Conservation (phyloP, 2,113 vertebrate species). For the Strigops habroptila region DNA sequence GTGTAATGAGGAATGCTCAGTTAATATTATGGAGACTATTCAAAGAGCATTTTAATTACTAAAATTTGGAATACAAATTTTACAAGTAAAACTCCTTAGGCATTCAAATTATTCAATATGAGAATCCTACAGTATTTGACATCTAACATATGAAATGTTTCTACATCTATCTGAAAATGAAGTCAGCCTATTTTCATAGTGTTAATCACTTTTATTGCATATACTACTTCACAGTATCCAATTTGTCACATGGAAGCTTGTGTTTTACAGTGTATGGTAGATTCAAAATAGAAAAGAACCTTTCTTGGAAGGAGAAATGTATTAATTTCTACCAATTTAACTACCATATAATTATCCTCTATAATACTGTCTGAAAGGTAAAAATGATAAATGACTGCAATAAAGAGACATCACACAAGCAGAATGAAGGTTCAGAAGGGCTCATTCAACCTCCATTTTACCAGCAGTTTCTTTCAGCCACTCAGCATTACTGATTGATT, state of each 20-base stretch:
- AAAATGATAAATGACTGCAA: slow-evolving; percentile 38
- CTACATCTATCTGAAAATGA: slow-evolving; percentile 6
- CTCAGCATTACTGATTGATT: not conserved
- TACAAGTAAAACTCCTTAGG: not conserved
- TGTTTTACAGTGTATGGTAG: not conserved
- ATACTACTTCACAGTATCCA: not conserved
- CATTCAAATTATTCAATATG: slow-evolving; percentile 2
- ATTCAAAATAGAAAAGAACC: slow-evolving; percentile 8
- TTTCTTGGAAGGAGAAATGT: slow-evolving; percentile 25
- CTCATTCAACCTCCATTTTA: not conserved
- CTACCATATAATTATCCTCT: slow-evolving; percentile 41
- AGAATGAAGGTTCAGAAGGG: slow-evolving; percentile 10
- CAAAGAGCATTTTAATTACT: slow-evolving; percentile 22
- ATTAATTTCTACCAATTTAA: slow-evolving; percentile 43
- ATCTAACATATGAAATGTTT: slow-evolving; percentile 17
- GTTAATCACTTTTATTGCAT: slow-evolving; percentile 40
- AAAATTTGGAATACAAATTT: slow-evolving; percentile 20
- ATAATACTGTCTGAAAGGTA: slow-evolving; percentile 36
- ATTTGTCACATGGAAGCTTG: slow-evolving; percentile 6
- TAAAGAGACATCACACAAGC: not conserved
- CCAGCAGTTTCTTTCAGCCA: not conserved
- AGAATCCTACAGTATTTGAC: not conserved
- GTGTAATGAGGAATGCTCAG: not conserved
- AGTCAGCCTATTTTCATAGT: not conserved
- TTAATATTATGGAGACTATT: slow-evolving; percentile 33